phyloP scores from a whole-genome alignment of 1,140 invertebrate genomes.

The Mizuhopecten yessoensis region DNA sequence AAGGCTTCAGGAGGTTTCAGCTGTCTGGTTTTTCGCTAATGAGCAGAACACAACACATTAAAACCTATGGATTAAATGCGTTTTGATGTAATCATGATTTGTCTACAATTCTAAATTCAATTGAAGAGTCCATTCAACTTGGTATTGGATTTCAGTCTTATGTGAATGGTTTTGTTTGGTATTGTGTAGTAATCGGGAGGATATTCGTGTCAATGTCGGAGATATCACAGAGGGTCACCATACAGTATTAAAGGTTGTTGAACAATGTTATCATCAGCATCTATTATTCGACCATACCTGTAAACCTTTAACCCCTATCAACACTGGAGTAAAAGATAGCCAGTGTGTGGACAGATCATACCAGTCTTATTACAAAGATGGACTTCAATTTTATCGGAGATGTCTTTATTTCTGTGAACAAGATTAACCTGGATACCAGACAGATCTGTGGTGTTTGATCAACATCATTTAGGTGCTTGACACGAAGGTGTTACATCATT shows the following conservation, averaged over 20 bases:
- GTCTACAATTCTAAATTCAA: too few species aligned
- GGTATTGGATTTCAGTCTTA: too few species aligned
- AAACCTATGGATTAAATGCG: too few species aligned
- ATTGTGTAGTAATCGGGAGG: background rate
- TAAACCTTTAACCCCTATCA: background rate
- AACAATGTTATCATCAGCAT: background rate
- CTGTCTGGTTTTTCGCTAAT: too few species aligned
- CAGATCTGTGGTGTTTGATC: constrained; percentile 30
- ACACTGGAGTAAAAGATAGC: background rate
- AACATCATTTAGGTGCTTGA: constrained; percentile 1
- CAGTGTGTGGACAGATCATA: background rate
- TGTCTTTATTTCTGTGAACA: constrained; percentile 13
- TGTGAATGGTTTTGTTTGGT: too few species aligned
- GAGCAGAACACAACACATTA: too few species aligned
- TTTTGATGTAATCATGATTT: too few species aligned
- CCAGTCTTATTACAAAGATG: background rate
- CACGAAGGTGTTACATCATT: constrained; percentile 33
- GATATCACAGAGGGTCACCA: background rate
- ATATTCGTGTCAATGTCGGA: background rate
- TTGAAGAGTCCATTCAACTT: too few species aligned
- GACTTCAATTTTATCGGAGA: background rate
- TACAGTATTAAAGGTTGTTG: background rate
- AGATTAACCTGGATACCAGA: constrained; percentile 6
- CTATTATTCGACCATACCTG: background rate
- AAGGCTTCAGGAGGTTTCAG: too few species aligned